phyloP scores from a whole-genome alignment of 2,797 vertebrate genomes.

The Nannoperca obscura region DNA sequence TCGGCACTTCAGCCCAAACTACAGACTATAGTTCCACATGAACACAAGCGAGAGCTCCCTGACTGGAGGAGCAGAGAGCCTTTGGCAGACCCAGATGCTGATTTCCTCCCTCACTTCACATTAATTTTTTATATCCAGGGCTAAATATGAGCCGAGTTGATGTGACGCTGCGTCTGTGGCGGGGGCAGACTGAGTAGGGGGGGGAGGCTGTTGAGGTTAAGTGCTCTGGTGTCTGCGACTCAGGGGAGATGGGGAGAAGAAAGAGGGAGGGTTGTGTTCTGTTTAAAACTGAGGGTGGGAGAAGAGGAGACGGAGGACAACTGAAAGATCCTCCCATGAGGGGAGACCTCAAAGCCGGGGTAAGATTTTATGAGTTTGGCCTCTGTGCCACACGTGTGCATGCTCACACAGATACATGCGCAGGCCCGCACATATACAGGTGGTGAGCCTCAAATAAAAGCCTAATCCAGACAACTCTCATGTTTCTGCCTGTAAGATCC shows the following conservation, averaged over 20 bases:
- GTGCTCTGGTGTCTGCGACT: slow-evolving; percentile 81
- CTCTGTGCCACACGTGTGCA: slow-evolving; percentile 55
- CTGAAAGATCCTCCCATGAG: slow-evolving; percentile 69
- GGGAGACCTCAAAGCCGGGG: slow-evolving; percentile 68
- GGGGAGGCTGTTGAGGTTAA: slow-evolving; percentile 82
- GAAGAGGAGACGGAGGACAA: slow-evolving; percentile 42
- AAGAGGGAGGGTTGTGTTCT: slow-evolving; percentile 35
- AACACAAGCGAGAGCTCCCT: slow-evolving; percentile 56
- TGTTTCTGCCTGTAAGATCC: slow-evolving; percentile 64
- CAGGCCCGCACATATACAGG: slow-evolving; percentile 64
- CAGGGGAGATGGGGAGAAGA: slow-evolving; percentile 60
- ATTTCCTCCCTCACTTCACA: slow-evolving; percentile 55
- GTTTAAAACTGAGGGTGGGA: slow-evolving; percentile 48
- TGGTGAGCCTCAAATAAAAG: slow-evolving; percentile 65
- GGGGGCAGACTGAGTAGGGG: slow-evolving; percentile 66
- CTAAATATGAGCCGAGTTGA: slow-evolving; percentile 82
- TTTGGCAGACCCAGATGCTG: slow-evolving; percentile 63
- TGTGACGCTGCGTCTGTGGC: slow-evolving; percentile 76
- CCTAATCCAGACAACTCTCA: slow-evolving; percentile 68
- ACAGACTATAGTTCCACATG: slow-evolving; percentile 60
- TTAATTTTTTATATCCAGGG: slow-evolving; percentile 84
- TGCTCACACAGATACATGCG: slow-evolving; percentile 42
- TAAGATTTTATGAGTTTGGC: slow-evolving; percentile 72
- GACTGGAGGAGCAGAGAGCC: slow-evolving; percentile 55
- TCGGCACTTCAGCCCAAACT: slow-evolving; percentile 69